Percentiles rank a stretch among this genome's conserved stretches.
phyloP scores from a whole-genome alignment of 1,140 invertebrate genomes.

The Leptestheria dahalacensis region DNA sequence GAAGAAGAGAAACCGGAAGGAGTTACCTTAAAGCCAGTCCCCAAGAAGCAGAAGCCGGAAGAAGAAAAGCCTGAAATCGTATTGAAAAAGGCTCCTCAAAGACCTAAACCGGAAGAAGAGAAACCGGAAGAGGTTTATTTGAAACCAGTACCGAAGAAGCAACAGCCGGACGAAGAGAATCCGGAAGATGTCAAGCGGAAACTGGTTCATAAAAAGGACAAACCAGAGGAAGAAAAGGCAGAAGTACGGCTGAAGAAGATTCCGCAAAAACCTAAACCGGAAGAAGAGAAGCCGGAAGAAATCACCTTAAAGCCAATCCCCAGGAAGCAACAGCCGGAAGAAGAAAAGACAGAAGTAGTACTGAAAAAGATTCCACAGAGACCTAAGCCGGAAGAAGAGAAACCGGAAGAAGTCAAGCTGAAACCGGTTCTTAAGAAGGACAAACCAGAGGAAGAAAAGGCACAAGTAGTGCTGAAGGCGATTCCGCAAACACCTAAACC shows the following conservation, averaged over 20 bases:
- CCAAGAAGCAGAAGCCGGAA: not conserved
- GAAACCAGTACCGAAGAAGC: not conserved
- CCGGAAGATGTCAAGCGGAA: not conserved
- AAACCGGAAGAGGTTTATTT: too few relatives aligned
- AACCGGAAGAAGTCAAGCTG: not conserved
- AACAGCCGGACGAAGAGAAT: conserved; percentile 19
- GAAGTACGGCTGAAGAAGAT: not conserved
- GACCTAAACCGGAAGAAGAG: too few relatives aligned
- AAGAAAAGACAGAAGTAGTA: not conserved
- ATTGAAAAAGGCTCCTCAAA: not conserved
- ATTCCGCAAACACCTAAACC: not conserved
- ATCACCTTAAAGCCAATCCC: not conserved
- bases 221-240: conserved; percentile 3
- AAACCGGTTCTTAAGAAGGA: not conserved
- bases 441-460: not conserved
- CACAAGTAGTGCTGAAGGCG: not conserved
- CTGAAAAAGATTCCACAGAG: not conserved
- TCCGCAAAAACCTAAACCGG: not conserved
- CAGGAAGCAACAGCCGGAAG: not conserved
- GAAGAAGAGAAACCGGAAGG: not conserved
- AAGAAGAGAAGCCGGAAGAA: not conserved
- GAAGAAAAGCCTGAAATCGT: not conserved
- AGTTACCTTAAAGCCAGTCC: not conserved
- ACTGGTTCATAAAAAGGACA: not conserved
- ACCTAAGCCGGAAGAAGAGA: too few relatives aligned